Base-by-base conservation (phyloP, 2,797 vertebrate genomes). In the Holocentrus rufus region DNA sequence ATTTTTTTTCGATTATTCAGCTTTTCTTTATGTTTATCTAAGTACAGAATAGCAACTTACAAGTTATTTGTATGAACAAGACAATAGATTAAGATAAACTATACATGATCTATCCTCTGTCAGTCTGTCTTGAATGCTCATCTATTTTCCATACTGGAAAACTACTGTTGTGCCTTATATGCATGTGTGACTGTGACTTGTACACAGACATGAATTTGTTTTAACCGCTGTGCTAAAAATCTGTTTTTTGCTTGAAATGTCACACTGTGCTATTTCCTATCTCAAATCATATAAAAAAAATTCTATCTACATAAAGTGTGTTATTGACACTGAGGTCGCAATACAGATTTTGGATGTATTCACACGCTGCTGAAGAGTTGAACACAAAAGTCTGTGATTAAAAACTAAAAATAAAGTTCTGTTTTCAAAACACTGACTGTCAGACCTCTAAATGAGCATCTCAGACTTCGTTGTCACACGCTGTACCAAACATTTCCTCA, bases 81-180 rank as follows among this genome's bases (percentile, higher is more conserved):
- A n/a, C 53, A 25, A 76, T 53, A 9, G 18, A 65, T 71, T 9
- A 7, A 54, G 9, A 39, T 39, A 15, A 15, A 8, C 15, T 1
- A 22, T 50, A 39, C 20, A 34, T 13, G n/a, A 36, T 3, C 6
- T 57, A n/a, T 39, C 39, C 2, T 30, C 27, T 30, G 39, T 15
- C 44, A 52, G 0, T 44, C n/a, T 50, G 52, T 30, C 53, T 65
- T 34, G 0, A 68, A 57, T 27, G 11, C 17, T 42, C 1, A 2
- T 69, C 57, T 77, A 81, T 85, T 91, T 92, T 92, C 90, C 90
- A 92, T 81, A 92, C 23, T 90, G 89, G 89, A 92, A 91, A 89
- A 69, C 31, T 34, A 39, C 0, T 74, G 47, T 79, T 87, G 66
- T 88, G 88, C 81, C 60, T 90, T 82, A 79, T 77, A 80, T 87